Evolutionary conservation across 1,140 invertebrate species (phyloP), one percentile per base, ranked within the genome.

Genomic region (Rhynchophorus ferrugineus): DNA sequence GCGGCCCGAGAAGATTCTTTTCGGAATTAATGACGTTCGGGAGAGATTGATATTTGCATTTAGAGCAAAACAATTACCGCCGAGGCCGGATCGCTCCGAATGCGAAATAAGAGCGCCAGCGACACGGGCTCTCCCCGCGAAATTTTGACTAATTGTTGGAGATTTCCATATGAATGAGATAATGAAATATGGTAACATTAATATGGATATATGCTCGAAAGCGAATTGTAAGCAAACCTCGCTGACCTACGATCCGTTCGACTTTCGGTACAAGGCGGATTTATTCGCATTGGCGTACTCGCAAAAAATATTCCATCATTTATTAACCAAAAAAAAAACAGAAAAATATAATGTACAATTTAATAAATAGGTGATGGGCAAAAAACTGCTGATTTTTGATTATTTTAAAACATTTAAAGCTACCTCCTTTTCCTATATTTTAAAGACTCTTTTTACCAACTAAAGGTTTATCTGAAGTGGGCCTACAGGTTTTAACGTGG

Each of bases 141-240:
- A 68, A 68, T 68, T 69, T 69, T 68, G 68, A 69, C 68, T 68
- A 69, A 69, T 69, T 68, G 68, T 63, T 68, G 61, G 59, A 64
- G 66, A 69, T 69, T 68, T 69, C 68, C 68, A 69, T 69, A 68
- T 68, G 68, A 69, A 69, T 69, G 66, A 69, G 68, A 68, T 69
- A 68, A 69, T 69, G 68, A 69, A 69, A 69, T 69, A 69, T 68
- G 68, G 68, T 68, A 64, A 67, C 68, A 69, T 69, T 69, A 68
- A 68, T 69, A 69, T 69, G 68, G 68, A 69, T 68, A 66, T 69
- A 67, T 65, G 62, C 61, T 60, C 59, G 57, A 66, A 67, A 65
- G 63, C 63, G 65, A 67, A 66, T 57, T 58, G 65, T 67, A 67
- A 65, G 66, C 66, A 67, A 53, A 61, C 58, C 58, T 45, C 54